Evolutionary conservation across 2,797 vertebrate genomes (phyloP).

Genomic region (Scolopax bukidnonensis): DNA sequence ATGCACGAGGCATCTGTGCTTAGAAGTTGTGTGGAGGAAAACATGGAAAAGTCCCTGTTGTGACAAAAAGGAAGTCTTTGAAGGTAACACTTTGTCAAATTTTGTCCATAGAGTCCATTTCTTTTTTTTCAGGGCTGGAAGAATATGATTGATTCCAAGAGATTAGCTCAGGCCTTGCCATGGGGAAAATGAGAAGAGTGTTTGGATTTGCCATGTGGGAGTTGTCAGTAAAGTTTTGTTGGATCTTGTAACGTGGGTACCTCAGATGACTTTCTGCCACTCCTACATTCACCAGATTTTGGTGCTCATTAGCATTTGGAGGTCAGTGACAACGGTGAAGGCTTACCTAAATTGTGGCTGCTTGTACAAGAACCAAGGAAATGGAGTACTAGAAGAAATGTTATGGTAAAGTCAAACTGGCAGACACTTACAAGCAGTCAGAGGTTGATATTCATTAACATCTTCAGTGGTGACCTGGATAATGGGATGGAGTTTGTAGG

Average conservation of each 20-base stretch:
- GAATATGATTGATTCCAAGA: not conserved
- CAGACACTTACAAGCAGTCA: not conserved
- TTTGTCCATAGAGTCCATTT: not conserved
- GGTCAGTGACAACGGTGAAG: not conserved
- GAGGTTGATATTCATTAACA: not conserved
- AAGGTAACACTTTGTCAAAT: not conserved
- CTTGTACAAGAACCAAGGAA: not conserved
- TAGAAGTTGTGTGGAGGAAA: not conserved
- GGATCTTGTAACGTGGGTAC: not conserved
- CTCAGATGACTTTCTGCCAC: not conserved
- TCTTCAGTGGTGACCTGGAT: not conserved
- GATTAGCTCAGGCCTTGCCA: not conserved
- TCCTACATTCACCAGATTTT: not conserved
- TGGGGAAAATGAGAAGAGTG: not conserved
- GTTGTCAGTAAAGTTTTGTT: not conserved
- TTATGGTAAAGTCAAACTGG: not conserved
- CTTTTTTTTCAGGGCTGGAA: not conserved
- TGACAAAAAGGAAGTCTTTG: not conserved
- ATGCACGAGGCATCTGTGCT: not conserved
- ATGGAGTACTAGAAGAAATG: not conserved
- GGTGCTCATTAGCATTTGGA: not conserved
- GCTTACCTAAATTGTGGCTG: not conserved
- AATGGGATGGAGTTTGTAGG: not conserved
- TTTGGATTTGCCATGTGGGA: not conserved
- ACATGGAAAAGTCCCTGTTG: not conserved